Evolutionary conservation across 2,888 invertebrate species (phyloP), one percentile per base, ranked within the genome.

Genomic region (Phyto melanocephala): DNA sequence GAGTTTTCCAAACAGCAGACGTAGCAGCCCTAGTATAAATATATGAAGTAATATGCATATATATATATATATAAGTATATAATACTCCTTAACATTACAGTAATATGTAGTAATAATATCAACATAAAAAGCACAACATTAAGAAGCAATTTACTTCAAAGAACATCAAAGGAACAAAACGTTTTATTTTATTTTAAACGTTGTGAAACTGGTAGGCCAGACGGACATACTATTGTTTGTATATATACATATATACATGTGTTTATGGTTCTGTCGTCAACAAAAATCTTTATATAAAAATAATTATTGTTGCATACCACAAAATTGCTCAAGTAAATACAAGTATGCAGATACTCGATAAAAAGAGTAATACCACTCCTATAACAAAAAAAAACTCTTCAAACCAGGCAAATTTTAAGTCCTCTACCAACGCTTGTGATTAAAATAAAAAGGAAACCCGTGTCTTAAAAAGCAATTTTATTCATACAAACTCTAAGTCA

Each of bases 141-240:
- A 20, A 67, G 50, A 72, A 10, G 50, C 15, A 56, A 52, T 50
- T 45, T 58, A 79, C 67, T 54, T 67, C 72, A 79, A 79, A 79
- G 72, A 67, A 79, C 79, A 79, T 79, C 79, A 79, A 79, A 79
- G 79, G 42, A 79, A 60, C 47, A 45, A 45, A 45, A 71, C 35
- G 3, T 35, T 45, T 77, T 17, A 13, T 52, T 67, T 62, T 70
- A 42, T 62, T 35, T 10, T 47, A 62, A 65, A 45, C 35, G 33
- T 56, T 15, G 11, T 33, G 15, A 40, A 68, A 68, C 68, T 60
- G 76, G 45, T 42, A 8, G 22, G 24, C 13, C n/a, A 20, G 35
- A 65, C 33, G 15, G 28, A 62, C 28, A 20, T 10, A 47, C 28
- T 28, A 5, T 5, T 28, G 28, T 6, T 28, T 28, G 28, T 28